phyloP scores from a whole-genome alignment of 2,113 vertebrate genomes.

The Rhynchomys soricoides region DNA sequence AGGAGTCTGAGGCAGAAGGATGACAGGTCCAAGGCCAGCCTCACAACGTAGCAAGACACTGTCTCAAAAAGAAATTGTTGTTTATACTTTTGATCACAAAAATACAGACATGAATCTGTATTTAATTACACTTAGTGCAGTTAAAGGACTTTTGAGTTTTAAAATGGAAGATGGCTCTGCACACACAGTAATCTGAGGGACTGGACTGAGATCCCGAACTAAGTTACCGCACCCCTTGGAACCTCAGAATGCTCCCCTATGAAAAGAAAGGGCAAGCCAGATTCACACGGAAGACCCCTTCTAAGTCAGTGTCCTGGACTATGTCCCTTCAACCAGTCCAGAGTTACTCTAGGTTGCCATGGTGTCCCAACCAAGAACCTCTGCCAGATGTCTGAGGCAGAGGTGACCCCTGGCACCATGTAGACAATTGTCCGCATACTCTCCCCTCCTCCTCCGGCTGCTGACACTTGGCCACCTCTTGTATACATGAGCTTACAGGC shows the following conservation, averaged over 20 bases:
- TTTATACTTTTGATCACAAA: constrained; percentile 1
- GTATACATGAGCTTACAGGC: constrained; percentile 24
- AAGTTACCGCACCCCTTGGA: background rate
- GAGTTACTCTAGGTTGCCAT: background rate
- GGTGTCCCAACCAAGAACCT: background rate
- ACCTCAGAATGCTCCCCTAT: background rate
- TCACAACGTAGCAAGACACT: background rate
- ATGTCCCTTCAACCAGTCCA: background rate
- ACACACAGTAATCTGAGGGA: background rate
- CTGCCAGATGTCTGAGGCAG: background rate
- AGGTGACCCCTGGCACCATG: background rate
- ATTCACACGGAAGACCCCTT: background rate
- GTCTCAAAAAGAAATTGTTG: background rate
- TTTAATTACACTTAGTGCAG: background rate
- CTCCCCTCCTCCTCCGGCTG: background rate
- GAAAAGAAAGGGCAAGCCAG: background rate
- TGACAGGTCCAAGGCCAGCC: background rate
- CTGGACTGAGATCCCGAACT: background rate
- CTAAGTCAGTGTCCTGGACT: background rate
- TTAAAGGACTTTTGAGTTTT: background rate
- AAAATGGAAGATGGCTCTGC: background rate
- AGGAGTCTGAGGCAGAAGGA: background rate
- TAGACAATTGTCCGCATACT: background rate
- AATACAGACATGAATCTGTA: background rate
- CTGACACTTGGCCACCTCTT: constrained; percentile 42